Percentiles rank a stretch among this genome's conserved stretches.
These are phyloP conservation scores for Masticophis lateralis DNA, from an alignment of 2,797 vertebrate species.

Conservation along the genomic window DNA sequence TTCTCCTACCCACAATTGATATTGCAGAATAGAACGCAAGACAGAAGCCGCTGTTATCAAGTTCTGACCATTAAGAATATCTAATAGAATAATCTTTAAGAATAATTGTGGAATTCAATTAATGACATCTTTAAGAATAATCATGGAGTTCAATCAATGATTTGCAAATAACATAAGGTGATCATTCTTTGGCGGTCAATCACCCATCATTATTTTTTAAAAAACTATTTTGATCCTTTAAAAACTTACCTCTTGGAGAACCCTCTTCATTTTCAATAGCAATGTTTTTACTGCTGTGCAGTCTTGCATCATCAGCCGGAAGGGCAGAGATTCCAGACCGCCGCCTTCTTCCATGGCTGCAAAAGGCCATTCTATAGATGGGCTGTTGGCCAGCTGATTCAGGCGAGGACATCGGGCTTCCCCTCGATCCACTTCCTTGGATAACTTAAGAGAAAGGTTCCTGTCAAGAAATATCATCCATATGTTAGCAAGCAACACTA, in stretches of 20 bases:
- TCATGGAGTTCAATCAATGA: background rate
- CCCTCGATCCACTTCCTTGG: conserved; percentile 77
- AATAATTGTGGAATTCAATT: background rate
- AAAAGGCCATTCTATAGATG: conserved; percentile 79
- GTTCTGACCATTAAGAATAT: background rate
- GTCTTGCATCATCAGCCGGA: conserved; percentile 94
- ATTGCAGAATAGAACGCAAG: background rate
- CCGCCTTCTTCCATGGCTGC: conserved; percentile 81
- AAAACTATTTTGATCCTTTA: conserved; percentile 27
- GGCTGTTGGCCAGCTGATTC: conserved; percentile 72
- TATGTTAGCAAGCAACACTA: background rate
- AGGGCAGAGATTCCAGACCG: conserved; percentile 86
- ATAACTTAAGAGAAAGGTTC: conserved; percentile 74
- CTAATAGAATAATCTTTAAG: background rate
- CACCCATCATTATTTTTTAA: conserved; percentile 5
- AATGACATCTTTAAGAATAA: background rate
- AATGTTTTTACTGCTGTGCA: conserved; percentile 93
- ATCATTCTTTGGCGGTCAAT: background rate
- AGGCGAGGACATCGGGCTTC: conserved; percentile 73
- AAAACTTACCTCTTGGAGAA: conserved; percentile 90
- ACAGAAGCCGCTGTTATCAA: no score
- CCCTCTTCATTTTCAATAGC: conserved; percentile 89
- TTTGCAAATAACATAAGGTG: background rate
- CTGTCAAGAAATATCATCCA: conserved; percentile 59
- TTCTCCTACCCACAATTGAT: background rate